A percentile compares a stretch with the other conserved stretches of the same genome.
phyloP scores from a whole-genome alignment of 2,797 vertebrate genomes.

The Okamejei kenojei region DNA sequence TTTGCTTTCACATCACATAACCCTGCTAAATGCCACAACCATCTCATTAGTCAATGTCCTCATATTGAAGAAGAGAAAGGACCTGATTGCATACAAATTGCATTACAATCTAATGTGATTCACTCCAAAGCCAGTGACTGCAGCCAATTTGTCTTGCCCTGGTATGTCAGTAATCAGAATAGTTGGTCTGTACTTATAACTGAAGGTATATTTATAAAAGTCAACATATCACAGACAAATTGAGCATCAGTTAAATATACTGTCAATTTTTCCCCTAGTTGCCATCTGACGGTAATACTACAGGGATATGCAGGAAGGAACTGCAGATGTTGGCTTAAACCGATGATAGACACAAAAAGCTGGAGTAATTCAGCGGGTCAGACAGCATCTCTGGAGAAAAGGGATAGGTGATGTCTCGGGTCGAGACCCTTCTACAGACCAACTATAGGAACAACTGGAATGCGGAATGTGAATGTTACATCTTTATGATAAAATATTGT shows the following conservation, averaged over 20 bases:
- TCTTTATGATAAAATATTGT: not conserved
- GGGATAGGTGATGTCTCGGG: too few relatives aligned
- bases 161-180: not conserved
- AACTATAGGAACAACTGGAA: too few relatives aligned
- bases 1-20: not conserved
- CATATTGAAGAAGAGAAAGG: not conserved
- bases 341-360: too few relatives aligned
- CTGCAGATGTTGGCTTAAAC: too few relatives aligned
- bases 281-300: not conserved
- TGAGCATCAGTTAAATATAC: not conserved
- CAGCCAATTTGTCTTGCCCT: not conserved
- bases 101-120: not conserved
- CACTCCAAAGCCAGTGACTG: not conserved
- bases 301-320: not conserved
- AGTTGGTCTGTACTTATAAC: not conserved
- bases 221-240: not conserved
- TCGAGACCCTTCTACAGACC: too few relatives aligned
- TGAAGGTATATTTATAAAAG: slow-evolving; percentile 2
- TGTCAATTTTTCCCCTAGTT: not conserved
- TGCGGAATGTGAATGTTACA: not conserved
- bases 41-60: not conserved
- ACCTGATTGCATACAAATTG: not conserved
- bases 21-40: not conserved
- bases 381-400: too few relatives aligned
- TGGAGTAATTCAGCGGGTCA: too few relatives aligned